These are phyloP conservation scores for Callipepla californica DNA, from an alignment of 2,113 vertebrate species.

Conservation along the genomic window DNA sequence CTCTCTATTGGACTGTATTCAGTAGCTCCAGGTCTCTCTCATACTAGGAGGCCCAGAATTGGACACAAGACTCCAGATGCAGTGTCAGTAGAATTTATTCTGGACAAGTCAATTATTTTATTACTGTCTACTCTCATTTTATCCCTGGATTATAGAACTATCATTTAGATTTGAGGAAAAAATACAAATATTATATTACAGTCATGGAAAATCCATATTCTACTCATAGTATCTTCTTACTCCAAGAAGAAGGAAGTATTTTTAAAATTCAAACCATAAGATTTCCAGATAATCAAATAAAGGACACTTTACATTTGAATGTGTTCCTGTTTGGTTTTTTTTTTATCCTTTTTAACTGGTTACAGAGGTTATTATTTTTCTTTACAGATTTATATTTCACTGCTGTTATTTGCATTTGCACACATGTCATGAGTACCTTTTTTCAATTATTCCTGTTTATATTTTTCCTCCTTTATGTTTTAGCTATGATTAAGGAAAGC, in stretches of 20 bases:
- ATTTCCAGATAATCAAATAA: background rate
- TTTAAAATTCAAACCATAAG: background rate
- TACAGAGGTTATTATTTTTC: background rate
- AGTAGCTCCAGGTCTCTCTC: background rate
- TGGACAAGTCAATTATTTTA: background rate
- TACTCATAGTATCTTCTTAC: background rate
- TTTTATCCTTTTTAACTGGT: background rate
- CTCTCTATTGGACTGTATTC: background rate
- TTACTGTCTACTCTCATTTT: background rate
- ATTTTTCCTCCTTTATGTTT: background rate
- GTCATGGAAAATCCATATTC: background rate
- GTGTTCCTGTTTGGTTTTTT: background rate
- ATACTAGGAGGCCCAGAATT: background rate
- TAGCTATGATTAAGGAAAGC: background rate
- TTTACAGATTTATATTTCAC: background rate
- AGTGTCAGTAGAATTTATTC: background rate
- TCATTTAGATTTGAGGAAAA: background rate
- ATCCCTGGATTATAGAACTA: background rate
- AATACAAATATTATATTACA: background rate
- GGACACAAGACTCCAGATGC: background rate
- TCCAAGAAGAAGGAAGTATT: background rate
- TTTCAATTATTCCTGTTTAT: background rate
- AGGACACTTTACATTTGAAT: background rate
- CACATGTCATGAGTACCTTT: background rate
- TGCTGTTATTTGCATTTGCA: background rate